Conservation (phyloP, 2,797 vertebrate species). For the Emydoidea blandingii region DNA sequence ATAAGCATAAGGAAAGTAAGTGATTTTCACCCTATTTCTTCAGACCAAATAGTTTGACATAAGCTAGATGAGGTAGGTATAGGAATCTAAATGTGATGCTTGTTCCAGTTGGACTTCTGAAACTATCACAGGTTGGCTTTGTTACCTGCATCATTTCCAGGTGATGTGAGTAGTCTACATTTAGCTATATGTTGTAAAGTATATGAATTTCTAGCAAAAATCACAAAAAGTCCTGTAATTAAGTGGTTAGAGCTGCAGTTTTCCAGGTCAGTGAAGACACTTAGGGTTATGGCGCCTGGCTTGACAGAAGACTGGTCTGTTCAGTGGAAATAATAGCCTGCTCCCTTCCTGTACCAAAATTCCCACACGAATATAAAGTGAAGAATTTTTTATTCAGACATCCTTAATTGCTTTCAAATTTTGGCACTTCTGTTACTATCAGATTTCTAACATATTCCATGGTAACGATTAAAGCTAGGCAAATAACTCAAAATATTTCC, state of each 20-base stretch:
- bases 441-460: conserved; percentile 66
- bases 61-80: neutral
- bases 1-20: neutral
- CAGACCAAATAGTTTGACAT: neutral
- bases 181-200: neutral
- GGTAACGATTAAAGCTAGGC: conserved; percentile 75
- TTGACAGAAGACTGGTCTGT: neutral
- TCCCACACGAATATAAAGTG: conserved; percentile 28
- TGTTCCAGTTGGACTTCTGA: neutral
- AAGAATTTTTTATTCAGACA: conserved; percentile 60
- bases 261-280: conserved; percentile 7
- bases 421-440: conserved; percentile 67
- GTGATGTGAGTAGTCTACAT: neutral
- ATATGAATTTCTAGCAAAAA: conserved; percentile 29
- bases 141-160: neutral
- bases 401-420: conserved; percentile 71
- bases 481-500: conserved; percentile 77
- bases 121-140: neutral
- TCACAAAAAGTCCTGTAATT: neutral
- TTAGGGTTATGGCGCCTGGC: conserved; percentile 32
- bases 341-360: conserved; percentile 57
- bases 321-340: neutral
- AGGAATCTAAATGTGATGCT: accelerated
- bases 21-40: neutral
- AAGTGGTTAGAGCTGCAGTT: neutral